These are phyloP conservation scores for Hydrocynus forskahlii DNA, from an alignment of 2,797 vertebrate species.

Conservation along the genomic window DNA sequence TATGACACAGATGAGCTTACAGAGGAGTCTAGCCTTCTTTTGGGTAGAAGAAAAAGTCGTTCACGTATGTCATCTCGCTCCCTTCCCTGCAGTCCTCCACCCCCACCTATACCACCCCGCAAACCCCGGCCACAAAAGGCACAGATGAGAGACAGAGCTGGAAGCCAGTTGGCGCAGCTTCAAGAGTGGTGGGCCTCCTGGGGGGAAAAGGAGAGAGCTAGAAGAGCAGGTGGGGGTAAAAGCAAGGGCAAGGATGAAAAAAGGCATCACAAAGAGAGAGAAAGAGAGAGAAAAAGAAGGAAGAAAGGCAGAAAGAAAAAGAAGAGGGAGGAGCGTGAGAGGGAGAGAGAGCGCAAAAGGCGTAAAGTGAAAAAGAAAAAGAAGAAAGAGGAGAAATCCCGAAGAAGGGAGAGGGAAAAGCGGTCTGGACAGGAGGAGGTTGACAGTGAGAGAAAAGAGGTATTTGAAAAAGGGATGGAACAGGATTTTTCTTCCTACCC, in stretches of 20 bases:
- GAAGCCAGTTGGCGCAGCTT: slow-evolving; percentile 78
- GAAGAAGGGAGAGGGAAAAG: slow-evolving; percentile 64
- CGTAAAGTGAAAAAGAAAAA: slow-evolving; percentile 80
- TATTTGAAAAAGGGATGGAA: slow-evolving; percentile 71
- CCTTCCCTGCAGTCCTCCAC: slow-evolving; percentile 77
- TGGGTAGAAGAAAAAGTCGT: slow-evolving; percentile 73
- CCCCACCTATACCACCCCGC: slow-evolving; percentile 79
- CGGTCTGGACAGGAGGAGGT: slow-evolving; percentile 74
- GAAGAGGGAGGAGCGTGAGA: slow-evolving; percentile 77
- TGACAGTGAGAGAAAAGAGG: slow-evolving; percentile 74
- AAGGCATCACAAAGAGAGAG: slow-evolving; percentile 57
- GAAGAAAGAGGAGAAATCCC: slow-evolving; percentile 75
- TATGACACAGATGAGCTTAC: slow-evolving; percentile 80
- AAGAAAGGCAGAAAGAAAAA: slow-evolving; percentile 77
- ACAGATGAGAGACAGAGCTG: slow-evolving; percentile 76
- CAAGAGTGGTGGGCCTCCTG: slow-evolving; percentile 84
- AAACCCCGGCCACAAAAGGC: slow-evolving; percentile 80
- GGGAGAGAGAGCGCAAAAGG: slow-evolving; percentile 77
- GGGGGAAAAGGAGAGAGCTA: slow-evolving; percentile 75
- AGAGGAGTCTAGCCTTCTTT: slow-evolving; percentile 82
- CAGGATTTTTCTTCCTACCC: slow-evolving; percentile 75
- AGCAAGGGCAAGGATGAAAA: slow-evolving; percentile 57
- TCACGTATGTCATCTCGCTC: slow-evolving; percentile 80
- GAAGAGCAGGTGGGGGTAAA: slow-evolving; percentile 49
- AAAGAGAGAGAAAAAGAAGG: slow-evolving; percentile 72